A percentile compares a stretch with the other conserved stretches of the same genome.
Evolutionary conservation across 2,888 invertebrate genomes (phyloP).

Genomic region (Caradrina kadenii): DNA sequence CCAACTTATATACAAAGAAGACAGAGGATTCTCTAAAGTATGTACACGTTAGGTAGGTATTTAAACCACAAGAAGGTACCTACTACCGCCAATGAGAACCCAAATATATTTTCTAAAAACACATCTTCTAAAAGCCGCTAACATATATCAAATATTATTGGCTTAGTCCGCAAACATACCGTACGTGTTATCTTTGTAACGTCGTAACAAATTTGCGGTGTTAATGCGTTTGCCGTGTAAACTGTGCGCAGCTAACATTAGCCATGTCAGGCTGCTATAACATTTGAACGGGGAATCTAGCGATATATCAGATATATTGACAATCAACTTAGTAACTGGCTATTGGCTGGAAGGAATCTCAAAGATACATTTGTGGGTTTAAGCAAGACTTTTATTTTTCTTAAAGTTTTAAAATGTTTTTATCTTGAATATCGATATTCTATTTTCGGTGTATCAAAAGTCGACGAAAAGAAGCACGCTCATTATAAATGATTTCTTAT

Average conservation of each 20-base stretch:
- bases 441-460: background rate
- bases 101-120: slow-evolving; percentile 58
- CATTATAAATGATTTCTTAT: too few species aligned
- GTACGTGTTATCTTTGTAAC: slow-evolving; percentile 67
- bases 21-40: background rate
- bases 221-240: slow-evolving; percentile 76
- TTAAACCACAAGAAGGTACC: background rate
- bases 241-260: slow-evolving; percentile 66
- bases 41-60: background rate
- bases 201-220: slow-evolving; percentile 70
- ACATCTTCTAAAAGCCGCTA: slow-evolving; percentile 53
- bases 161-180: slow-evolving; percentile 64
- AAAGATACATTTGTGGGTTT: slow-evolving; percentile 6
- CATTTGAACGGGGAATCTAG: slow-evolving; percentile 64
- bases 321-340: slow-evolving; percentile 49
- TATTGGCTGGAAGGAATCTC: slow-evolving; percentile 44
- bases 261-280: slow-evolving; percentile 64
- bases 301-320: slow-evolving; percentile 71
- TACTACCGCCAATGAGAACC: slow-evolving; percentile 22
- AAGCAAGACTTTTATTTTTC: slow-evolving; percentile 10
- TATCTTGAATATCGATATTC: background rate
- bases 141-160: slow-evolving; percentile 70
- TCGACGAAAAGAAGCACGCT: background rate
- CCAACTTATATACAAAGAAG: background rate
- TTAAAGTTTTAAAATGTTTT: background rate